Base-by-base conservation (phyloP, 2,888 invertebrate species). In the Caenorhabditis uteleia region DNA sequence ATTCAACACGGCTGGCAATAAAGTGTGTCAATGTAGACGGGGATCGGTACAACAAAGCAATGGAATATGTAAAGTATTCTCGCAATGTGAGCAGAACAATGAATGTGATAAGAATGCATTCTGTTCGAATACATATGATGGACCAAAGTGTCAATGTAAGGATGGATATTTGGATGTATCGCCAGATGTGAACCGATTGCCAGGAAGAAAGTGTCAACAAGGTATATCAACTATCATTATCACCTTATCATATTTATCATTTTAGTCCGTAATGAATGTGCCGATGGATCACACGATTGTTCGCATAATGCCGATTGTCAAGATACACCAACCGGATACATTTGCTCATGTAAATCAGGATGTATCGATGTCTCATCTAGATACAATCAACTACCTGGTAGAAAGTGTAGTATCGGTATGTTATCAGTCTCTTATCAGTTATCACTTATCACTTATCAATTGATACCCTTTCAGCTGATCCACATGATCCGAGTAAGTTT, bases 111-210 rank as follows among this genome's bases (percentile, higher is more conserved):
- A 45, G n/a, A 77, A 77, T 38, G 79, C 79, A 21, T 68, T 75
- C 55, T 79, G 79, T 59, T 79, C 79, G 16, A 79, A 79, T 59
- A 74, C 77, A 8, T 79, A 74, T 57, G 70, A 77, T 47, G 74
- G 76, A 2, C 68, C 65, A 46, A 69, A 74, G 45, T 79, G 79
- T 53, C 75, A 78, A 44, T 81, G 80, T 56, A 76, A 74, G 50
- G 46, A 60, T n/a, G 77, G 76, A 23, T 68, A 39, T 56, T 42
- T 61, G 12, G 79, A 79, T 57, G 67, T 71, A 0, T 79, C 78
- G 1, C 71, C 76, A 21, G 78, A 80, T 47, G 72, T 75, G 25
- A 39, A 68, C 34, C 51, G 59, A 26, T 44, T 64, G 3, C 79
- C 79, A 1, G 80, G 80, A 34, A 62, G 80, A 42, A 73, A 70